Base-by-base conservation (phyloP, 2,113 vertebrate genomes). In the Platysternon megacephalum region DNA sequence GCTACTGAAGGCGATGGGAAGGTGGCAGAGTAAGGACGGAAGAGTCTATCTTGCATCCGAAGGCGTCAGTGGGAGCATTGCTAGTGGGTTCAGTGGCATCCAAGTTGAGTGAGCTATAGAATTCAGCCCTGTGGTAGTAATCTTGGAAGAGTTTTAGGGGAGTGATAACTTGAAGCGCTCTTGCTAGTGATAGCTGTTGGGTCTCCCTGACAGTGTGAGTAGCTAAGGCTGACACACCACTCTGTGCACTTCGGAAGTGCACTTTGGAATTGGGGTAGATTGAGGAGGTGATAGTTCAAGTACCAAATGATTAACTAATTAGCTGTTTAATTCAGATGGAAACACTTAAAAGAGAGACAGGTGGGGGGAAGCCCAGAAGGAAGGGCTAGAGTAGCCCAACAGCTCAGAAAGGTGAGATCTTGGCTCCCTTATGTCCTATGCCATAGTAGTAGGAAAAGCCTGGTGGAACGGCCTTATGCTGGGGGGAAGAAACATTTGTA, bases 1-100 rank as follows among this genome's bases (percentile, higher is more conserved):
- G 0, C 0, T 26, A 61, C 3, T 79, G 78, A 65, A 56, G 32
- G 44, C 32, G 8, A 0, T 17, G 51, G 35, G 58, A 42, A 14
- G 13, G n/a, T 14, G 83, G 26, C 32, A 44, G n/a, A 82, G n/a
- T 39, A n/a, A 52, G 32, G 21, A n/a, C 11, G 2, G n/a, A 53
- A n/a, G 35, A 53, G n/a, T 39, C 13, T 22, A 14, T 28, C n/a
- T 10, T 26, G 79, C 11, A 90, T 78, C 56, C 4, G 0, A 65
- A 17, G 82, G 3, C 4, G 72, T 84, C 1, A 1, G 9, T 0
- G 0, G 28, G 22, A 80, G 10, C n/a, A 80, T 42, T 83, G 35
- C 17, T 28, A 4, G 58, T 5, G 3, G 4, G 28, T n/a, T 87
- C 32, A 8, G 35, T 35, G 8, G 13, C 13, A 6, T 56, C 55